phyloP scores from a whole-genome alignment of 1,140 invertebrate species.

The Ephestia elutella region DNA sequence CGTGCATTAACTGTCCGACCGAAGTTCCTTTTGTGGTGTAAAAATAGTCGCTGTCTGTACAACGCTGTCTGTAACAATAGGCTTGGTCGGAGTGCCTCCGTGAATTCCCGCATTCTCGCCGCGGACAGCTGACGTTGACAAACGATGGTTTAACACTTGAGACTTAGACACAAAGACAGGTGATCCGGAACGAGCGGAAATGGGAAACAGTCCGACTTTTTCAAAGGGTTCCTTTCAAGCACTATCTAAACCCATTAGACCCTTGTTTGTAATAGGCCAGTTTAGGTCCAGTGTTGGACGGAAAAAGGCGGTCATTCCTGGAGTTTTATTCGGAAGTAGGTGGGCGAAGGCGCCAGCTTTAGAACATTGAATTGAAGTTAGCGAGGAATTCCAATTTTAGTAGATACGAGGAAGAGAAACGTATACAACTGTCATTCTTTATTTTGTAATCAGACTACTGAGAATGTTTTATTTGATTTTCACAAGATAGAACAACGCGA shows the following conservation, averaged over 20 bases:
- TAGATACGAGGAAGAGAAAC: too few species aligned
- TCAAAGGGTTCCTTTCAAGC: too few species aligned
- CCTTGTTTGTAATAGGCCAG: too few species aligned
- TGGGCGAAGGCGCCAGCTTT: not conserved
- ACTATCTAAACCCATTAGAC: too few species aligned
- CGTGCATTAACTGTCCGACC: not conserved
- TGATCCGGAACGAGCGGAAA: conserved; percentile 41
- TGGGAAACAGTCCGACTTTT: too few species aligned
- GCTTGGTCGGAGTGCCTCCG: conserved; percentile 16
- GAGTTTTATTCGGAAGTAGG: conserved; percentile 16
- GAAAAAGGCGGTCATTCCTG: conserved; percentile 35
- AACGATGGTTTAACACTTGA: conserved; percentile 36
- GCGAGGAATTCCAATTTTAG: too few species aligned
- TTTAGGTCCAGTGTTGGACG: too few species aligned
- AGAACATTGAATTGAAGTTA: not conserved
- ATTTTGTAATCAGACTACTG: too few species aligned
- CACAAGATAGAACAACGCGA: too few species aligned
- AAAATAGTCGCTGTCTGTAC: conserved; percentile 31
- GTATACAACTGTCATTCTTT: too few species aligned
- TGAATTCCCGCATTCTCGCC: conserved; percentile 30
- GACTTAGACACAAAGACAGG: conserved; percentile 48
- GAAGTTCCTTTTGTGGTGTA: conserved; percentile 20
- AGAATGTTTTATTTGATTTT: too few species aligned
- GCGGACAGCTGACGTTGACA: conserved; percentile 39
- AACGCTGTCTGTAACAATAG: conserved; percentile 42